These are phyloP conservation scores for Brachionus calyciflorus DNA, from an alignment of 1,140 invertebrate genomes.

Conservation along the genomic window DNA sequence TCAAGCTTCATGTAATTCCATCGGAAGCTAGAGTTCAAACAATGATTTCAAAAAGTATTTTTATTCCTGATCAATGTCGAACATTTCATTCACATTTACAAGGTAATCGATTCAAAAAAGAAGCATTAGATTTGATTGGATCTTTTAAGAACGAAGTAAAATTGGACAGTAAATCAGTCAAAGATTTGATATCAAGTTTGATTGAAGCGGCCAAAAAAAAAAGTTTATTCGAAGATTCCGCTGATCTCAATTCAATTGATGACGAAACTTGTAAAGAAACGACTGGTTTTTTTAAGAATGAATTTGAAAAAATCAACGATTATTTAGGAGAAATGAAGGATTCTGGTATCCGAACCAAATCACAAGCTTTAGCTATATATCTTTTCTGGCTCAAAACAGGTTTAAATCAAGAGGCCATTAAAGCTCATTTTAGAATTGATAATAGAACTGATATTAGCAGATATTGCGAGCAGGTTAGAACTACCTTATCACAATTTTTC, in stretches of 20 bases:
- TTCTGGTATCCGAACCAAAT: background rate
- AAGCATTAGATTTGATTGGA: background rate
- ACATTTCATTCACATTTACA: background rate
- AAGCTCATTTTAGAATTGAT: background rate
- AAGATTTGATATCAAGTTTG: background rate
- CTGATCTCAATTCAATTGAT: background rate
- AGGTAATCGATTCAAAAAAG: background rate
- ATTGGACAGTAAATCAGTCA: background rate
- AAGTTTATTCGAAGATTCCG: background rate
- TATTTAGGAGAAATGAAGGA: background rate
- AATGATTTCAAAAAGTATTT: background rate
- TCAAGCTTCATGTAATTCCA: background rate
- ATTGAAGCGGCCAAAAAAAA: background rate
- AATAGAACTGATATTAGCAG: background rate
- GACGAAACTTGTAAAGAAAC: too few relatives aligned
- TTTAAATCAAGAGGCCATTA: background rate
- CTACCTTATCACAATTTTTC: background rate
- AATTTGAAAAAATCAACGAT: background rate
- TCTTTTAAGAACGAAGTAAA: background rate
- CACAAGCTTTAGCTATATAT: background rate
- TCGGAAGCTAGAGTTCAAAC: background rate
- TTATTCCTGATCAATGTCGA: background rate
- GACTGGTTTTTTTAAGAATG: too few relatives aligned
- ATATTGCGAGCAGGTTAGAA: background rate
- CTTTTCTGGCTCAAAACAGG: background rate